Evolutionary conservation across 2,113 vertebrate species (phyloP), one percentile per base, ranked within the genome.

Genomic region (Cyprinodon tularosa): DNA sequence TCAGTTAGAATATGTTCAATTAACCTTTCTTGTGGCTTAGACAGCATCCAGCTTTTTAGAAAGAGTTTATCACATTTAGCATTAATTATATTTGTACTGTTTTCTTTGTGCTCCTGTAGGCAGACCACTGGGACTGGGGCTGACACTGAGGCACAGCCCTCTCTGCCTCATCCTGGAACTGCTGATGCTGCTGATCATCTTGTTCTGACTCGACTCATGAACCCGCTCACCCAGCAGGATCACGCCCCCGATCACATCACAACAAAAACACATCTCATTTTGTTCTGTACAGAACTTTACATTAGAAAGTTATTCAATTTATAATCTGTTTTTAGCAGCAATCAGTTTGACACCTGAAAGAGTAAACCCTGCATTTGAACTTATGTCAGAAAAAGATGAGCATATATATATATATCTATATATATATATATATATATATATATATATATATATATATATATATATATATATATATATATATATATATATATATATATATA

Each of bases 111-210:
- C 82, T 42, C 71, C 68, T 68, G 38, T 47, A 95, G 94, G 88
- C 47, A 89, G 68, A 73, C 94, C 93, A 66, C 75, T 61, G 38
- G 94, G 90, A 66, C 75, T 61, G 38, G 94, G 90, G 67, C 42
- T 88, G 76, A 50, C 64, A 0, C 60, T 85, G 73, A 63, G 67
- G 61, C 80, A 89, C 70, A 89, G 86, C 86, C 86, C 72, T 65
- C 44, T 87, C 68, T 89, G 88, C 77, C 74, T 88, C 66, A 69
- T 86, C 42, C 62, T 90, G 77, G 88, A 85, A 78, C 71, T 94
- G 84, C 88, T 94, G 92, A 88, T 91, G 76, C 72, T 90, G 84
- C 80, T 92, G 80, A 75, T 89, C 0, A 0, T 81, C 60, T 74
- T 73, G 75, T 44, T 76, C 84, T 85, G 73, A 65, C 71, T 66